Evolutionary conservation across 1,140 invertebrate genomes (phyloP).

Genomic region (Steinernema khuongi): DNA sequence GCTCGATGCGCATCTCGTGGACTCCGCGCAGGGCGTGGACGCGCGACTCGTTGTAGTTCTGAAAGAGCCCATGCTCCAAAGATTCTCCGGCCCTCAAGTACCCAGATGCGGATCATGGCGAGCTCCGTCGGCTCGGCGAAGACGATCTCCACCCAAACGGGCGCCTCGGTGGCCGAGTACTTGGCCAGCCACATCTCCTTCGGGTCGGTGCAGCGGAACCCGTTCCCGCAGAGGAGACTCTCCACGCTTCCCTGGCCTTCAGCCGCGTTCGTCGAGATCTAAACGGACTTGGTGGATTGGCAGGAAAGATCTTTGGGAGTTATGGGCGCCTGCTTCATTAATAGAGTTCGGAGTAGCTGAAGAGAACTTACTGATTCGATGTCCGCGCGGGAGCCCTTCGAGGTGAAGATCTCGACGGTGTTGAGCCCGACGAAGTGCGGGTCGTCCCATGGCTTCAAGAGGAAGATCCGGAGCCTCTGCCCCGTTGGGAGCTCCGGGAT

Average conservation of each 20-base stretch:
- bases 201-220: slow-evolving; percentile 71
- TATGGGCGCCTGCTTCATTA: not conserved
- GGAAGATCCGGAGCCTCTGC: slow-evolving; percentile 67
- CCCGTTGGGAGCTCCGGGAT: slow-evolving; percentile 73
- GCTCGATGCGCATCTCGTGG: slow-evolving; percentile 68
- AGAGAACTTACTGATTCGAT: slow-evolving; percentile 58
- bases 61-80: slow-evolving; percentile 46
- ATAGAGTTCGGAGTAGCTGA: not conserved
- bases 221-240: slow-evolving; percentile 66
- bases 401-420: slow-evolving; percentile 72
- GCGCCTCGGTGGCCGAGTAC: not conserved
- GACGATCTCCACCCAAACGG: not conserved
- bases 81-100: slow-evolving; percentile 58
- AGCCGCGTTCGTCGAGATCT: slow-evolving; percentile 65
- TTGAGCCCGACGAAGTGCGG: slow-evolving; percentile 73
- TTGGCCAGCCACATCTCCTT: slow-evolving; percentile 58
- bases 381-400: slow-evolving; percentile 64
- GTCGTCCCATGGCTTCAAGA: slow-evolving; percentile 75
- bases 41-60: slow-evolving; percentile 81
- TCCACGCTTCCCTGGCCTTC: slow-evolving; percentile 65
- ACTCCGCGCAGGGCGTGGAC: slow-evolving; percentile 74
- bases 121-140: slow-evolving; percentile 56
- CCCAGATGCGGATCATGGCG: slow-evolving; percentile 74
- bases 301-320: not conserved
- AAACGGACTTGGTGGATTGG: slow-evolving; percentile 27